These are phyloP conservation scores for Nasonia giraulti DNA, from an alignment of 1,140 invertebrate genomes.

Conservation along the genomic window DNA sequence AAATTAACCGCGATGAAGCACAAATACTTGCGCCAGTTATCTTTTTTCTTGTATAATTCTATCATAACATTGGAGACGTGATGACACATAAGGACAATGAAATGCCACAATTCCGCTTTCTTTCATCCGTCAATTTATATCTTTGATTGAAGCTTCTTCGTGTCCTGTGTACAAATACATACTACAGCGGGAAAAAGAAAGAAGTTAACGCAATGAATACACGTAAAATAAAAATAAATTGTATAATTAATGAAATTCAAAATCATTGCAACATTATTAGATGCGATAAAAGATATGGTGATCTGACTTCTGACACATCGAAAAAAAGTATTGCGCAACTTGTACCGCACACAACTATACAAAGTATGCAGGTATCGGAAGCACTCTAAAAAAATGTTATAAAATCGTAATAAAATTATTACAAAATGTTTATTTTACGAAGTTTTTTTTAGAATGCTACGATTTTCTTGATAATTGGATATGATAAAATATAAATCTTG, in stretches of 20 bases:
- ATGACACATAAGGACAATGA: conserved; percentile 34
- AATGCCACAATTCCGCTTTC: conserved; percentile 24
- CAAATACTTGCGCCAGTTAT: conserved; percentile 44
- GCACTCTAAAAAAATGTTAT: conserved; percentile 30
- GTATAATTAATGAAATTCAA: not conserved
- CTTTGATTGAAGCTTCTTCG: conserved; percentile 48
- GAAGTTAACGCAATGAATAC: not conserved
- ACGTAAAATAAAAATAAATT: conserved; percentile 11
- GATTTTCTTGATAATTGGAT: not conserved
- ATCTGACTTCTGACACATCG: not conserved
- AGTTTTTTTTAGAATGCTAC: conserved; percentile 15
- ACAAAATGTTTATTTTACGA: conserved; percentile 38
- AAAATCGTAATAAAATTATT: conserved; percentile 40
- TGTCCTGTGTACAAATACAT: not conserved
- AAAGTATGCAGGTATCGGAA: not conserved
- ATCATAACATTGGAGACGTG: conserved; percentile 41
- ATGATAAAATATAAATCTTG: not conserved
- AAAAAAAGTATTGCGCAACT: conserved; percentile 8
- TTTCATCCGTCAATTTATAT: conserved; percentile 35
- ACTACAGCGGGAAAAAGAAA: conserved; percentile 9
- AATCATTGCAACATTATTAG: not conserved
- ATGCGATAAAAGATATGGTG: conserved; percentile 12
- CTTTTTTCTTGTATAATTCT: conserved; percentile 35
- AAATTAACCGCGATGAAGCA: conserved; percentile 44
- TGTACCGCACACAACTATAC: not conserved